Evolutionary conservation across 1,140 invertebrate genomes (phyloP).

Genomic region (Monochamus saltuarius): DNA sequence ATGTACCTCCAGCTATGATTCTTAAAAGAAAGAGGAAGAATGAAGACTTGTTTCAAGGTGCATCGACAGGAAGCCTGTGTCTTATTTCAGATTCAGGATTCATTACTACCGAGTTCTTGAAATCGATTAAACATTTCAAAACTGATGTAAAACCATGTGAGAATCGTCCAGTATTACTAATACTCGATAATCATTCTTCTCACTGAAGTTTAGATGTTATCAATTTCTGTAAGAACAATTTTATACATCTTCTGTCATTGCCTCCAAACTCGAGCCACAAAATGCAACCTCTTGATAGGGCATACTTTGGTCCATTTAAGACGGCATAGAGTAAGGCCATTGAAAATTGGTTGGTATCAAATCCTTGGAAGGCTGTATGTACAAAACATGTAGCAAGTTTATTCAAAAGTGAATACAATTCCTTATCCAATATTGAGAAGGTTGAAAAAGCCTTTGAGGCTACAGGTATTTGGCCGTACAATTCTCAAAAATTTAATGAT

Average conservation of each 20-base stretch:
- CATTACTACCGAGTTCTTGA: slow-evolving; percentile 16
- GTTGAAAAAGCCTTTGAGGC: too few species aligned
- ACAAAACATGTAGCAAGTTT: too few species aligned
- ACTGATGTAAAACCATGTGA: slow-evolving; percentile 41
- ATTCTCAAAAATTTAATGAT: too few species aligned
- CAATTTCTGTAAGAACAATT: slow-evolving; percentile 41
- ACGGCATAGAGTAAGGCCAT: too few species aligned
- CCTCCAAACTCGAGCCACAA: too few species aligned
- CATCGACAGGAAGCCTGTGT: slow-evolving; percentile 9
- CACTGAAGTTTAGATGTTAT: slow-evolving; percentile 37
- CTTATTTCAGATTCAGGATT: neutral
- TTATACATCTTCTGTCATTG: slow-evolving; percentile 43
- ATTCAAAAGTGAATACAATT: too few species aligned
- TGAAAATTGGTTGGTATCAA: too few species aligned
- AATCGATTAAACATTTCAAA: slow-evolving; percentile 46
- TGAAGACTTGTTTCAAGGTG: slow-evolving; percentile 5
- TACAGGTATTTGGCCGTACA: too few species aligned
- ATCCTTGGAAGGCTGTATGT: too few species aligned
- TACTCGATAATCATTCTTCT: slow-evolving; percentile 51
- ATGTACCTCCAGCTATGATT: slow-evolving; percentile 38
- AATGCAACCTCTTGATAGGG: too few species aligned
- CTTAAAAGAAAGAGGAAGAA: slow-evolving; percentile 41
- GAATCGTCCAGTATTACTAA: slow-evolving; percentile 44
- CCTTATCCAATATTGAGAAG: too few species aligned
- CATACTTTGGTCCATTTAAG: too few species aligned